Percentiles rank a stretch among this genome's conserved stretches.
Conservation (phyloP, 2,113 vertebrate species). For the Equus quagga region DNA sequence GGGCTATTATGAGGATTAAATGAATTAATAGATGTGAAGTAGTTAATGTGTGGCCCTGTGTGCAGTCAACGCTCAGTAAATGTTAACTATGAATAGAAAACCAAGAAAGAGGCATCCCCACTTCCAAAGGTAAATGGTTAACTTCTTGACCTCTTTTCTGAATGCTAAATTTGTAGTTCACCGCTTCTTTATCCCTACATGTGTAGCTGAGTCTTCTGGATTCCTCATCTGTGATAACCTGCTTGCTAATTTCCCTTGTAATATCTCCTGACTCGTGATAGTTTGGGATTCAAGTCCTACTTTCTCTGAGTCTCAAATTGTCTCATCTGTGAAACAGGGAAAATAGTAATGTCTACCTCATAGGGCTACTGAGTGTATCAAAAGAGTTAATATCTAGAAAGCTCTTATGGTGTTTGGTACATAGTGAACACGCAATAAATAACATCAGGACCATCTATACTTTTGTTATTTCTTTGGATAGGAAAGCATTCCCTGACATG, state of each 20-base stretch:
- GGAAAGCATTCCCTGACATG: not conserved
- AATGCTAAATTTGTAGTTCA: not conserved
- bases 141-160: not conserved
- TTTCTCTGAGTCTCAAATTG: not conserved
- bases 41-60: not conserved
- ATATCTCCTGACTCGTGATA: not conserved
- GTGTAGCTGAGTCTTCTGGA: not conserved
- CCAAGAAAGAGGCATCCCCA: not conserved
- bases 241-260: not conserved
- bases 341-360: not conserved
- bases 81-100: not conserved
- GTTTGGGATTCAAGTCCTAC: not conserved
- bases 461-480: not conserved
- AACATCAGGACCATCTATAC: fast-evolving
- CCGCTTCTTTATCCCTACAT: not conserved
- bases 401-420: not conserved
- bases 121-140: not conserved
- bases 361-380: not conserved
- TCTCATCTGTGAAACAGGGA: not conserved
- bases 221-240: not conserved
- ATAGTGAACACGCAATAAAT: fast-evolving
- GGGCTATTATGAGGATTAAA: not conserved
- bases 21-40: not conserved
- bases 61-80: not conserved
- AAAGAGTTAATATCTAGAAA: not conserved